A percentile compares a stretch with the other conserved stretches of the same genome.
Evolutionary conservation across 2,113 vertebrate species (phyloP).

Genomic region (Mustela lutreola): DNA sequence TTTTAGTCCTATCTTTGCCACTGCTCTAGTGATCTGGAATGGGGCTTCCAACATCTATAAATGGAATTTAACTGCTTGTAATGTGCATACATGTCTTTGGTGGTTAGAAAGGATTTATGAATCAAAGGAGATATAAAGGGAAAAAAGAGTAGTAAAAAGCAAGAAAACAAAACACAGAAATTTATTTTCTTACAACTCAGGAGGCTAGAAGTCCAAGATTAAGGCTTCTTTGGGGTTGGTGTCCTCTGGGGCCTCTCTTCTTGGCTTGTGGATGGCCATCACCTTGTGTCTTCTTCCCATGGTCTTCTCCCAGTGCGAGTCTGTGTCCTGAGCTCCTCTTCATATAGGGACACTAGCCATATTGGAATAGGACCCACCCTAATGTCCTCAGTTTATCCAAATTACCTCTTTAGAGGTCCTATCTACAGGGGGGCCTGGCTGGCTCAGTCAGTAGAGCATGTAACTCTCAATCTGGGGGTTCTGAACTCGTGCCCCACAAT

Average conservation of each 20-base stretch:
- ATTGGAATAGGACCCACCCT: background rate
- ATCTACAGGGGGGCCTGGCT: background rate
- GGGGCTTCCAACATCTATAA: background rate
- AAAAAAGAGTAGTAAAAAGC: background rate
- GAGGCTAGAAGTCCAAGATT: background rate
- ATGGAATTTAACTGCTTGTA: background rate
- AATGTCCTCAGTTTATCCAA: background rate
- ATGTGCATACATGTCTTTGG: background rate
- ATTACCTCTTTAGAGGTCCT: background rate
- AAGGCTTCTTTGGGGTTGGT: background rate
- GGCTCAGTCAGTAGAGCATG: background rate
- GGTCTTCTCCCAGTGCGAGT: background rate
- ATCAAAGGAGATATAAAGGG: background rate
- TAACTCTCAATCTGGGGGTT: background rate
- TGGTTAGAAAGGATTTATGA: background rate
- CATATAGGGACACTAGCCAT: background rate
- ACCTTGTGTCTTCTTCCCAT: background rate
- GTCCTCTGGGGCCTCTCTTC: background rate
- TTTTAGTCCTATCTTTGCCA: background rate
- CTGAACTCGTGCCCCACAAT: background rate
- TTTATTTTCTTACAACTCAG: background rate
- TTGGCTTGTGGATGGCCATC: background rate
- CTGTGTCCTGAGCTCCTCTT: background rate
- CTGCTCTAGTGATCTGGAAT: background rate
- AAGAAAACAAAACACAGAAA: conserved; percentile 13